These are phyloP conservation scores for Anisognathus igniventris DNA, from an alignment of 2,797 vertebrate genomes.

Conservation along the genomic window DNA sequence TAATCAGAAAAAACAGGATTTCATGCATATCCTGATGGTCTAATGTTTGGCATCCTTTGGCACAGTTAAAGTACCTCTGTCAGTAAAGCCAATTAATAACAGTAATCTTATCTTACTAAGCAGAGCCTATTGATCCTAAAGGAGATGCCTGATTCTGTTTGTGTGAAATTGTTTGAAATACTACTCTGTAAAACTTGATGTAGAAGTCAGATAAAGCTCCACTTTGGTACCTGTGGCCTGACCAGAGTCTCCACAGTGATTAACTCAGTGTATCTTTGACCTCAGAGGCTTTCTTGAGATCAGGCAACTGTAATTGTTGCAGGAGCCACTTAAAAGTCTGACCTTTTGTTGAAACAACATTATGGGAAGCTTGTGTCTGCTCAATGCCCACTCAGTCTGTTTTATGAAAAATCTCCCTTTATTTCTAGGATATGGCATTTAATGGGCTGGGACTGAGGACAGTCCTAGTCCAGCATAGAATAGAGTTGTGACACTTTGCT, in stretches of 20 bases:
- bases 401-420: not conserved
- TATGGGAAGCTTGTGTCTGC: not conserved
- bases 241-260: constrained; percentile 46
- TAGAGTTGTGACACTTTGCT: not conserved
- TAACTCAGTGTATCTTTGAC: constrained; percentile 71
- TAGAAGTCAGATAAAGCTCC: constrained; percentile 65
- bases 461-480: not conserved
- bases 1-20: constrained; percentile 29
- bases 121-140: constrained; percentile 66
- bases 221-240: constrained; percentile 50
- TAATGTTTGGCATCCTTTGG: constrained; percentile 50
- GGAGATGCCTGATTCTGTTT: constrained; percentile 68
- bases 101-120: constrained; percentile 72
- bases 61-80: constrained; percentile 66
- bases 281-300: constrained; percentile 53
- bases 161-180: constrained; percentile 76
- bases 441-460: not conserved
- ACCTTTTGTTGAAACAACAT: not conserved
- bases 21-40: constrained; percentile 49
- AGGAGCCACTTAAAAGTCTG: constrained; percentile 57
- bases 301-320: constrained; percentile 44
- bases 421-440: not conserved
- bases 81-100: constrained; percentile 74
- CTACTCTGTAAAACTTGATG: constrained; percentile 71
- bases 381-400: not conserved